Conservation (phyloP, 2,797 vertebrate genomes). For the Crypturellus tataupa region DNA sequence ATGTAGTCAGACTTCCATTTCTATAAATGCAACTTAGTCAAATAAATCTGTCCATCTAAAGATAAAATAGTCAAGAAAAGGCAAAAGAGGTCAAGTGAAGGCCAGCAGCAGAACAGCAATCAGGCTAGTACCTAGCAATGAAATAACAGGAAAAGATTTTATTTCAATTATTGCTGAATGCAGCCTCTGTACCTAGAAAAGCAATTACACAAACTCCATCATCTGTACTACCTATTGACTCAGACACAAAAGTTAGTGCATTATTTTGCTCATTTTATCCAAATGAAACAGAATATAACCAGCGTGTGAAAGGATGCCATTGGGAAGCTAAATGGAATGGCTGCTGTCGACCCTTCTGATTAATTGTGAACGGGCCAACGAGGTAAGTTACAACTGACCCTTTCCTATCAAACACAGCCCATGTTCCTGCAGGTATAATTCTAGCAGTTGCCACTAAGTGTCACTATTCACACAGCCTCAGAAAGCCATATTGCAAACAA, state of each 20-base stretch:
- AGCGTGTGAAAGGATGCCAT: neutral
- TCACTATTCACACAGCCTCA: slow-evolving; percentile 64
- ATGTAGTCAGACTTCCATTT: neutral
- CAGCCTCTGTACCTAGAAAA: neutral
- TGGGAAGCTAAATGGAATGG: neutral
- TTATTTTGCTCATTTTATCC: neutral
- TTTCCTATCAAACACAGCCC: neutral
- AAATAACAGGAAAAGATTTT: neutral
- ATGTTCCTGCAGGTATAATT: neutral
- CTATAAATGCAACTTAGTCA: neutral
- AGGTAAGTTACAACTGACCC: neutral
- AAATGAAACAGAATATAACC: neutral
- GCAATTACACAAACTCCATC: neutral
- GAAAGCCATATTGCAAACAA: neutral
- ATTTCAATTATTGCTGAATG: neutral
- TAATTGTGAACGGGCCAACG: neutral
- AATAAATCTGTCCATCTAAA: neutral
- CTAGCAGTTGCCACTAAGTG: slow-evolving; percentile 54
- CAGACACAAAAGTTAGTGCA: neutral
- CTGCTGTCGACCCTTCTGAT: neutral
- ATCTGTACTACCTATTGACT: neutral
- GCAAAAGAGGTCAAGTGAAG: neutral
- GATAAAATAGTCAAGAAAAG: neutral
- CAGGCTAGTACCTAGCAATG: neutral
- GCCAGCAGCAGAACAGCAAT: neutral